Evolutionary conservation across 2,888 invertebrate genomes (phyloP), one percentile per base, ranked within the genome.

Genomic region (Anorthoa munda): DNA sequence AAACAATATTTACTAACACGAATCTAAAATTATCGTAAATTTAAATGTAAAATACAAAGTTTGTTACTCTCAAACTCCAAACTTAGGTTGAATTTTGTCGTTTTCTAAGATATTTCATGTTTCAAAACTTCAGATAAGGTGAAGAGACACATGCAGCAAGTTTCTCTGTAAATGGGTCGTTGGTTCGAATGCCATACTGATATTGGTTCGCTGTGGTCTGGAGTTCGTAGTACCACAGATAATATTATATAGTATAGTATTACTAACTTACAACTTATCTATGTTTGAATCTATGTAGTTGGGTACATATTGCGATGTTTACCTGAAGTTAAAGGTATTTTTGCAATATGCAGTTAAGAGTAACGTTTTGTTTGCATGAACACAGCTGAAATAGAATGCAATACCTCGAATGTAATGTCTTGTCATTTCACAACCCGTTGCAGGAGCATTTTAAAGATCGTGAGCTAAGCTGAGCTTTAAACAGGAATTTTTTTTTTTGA

Each of bases 11-110:
- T 48, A 82, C 53, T 65, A 7, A 18, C 61, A 65, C 72, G 23
- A 58, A 78, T 83, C 59, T 56, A 81, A 55, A 70, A 83, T 72
- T 55, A 60, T 71, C 59, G 18, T 45, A 53, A 26, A 66, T 78
- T 50, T n/a, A n/a, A 60, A 78, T 73, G 74, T 73, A 83, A 83
- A 69, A 46, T 79, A 79, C 74, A 53, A 70, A 81, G 26, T 83
- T 73, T 70, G 69, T 65, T 69, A 17, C 48, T 39, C 46, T 48
- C 17, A 50, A 73, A 56, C 21, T 60, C 1, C 55, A 53, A 12
- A 45, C 26, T 39, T 11, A 53, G 46, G 45, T 79, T 11, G 59
- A 55, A 60, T 79, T 39, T 79, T 53, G 64, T 74, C 56, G 51
- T 66, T 23, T 26, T 55, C n/a, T 58, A 59, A 59, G 39, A 60